Conservation (phyloP, 2,888 invertebrate genomes). For the Nomada hirtipes region DNA sequence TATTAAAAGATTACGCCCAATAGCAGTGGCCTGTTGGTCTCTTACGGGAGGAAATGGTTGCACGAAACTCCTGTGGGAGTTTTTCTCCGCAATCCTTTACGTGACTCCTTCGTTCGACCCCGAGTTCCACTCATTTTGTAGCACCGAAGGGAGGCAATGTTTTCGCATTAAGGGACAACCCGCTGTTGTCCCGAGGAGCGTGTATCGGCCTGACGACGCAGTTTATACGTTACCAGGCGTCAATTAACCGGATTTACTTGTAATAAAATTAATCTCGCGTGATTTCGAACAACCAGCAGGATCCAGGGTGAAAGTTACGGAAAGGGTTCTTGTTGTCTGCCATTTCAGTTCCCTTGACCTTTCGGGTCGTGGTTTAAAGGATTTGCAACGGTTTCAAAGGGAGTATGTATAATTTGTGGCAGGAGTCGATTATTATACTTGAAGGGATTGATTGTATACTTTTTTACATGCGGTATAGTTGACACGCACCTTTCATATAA, state of each 20-base stretch:
- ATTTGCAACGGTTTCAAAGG: too few relatives aligned
- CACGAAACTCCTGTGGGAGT: constrained; percentile 73
- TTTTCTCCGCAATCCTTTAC: constrained; percentile 77
- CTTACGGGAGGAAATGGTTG: constrained; percentile 61
- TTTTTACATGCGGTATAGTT: too few relatives aligned
- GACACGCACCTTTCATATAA: too few relatives aligned
- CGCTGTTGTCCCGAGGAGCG: constrained; percentile 58
- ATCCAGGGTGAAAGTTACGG: constrained; percentile 30
- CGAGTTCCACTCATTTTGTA: constrained; percentile 44
- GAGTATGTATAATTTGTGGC: too few relatives aligned
- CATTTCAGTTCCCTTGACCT: neutral
- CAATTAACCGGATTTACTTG: constrained; percentile 75
- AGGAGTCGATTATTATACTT: too few relatives aligned
- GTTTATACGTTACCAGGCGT: constrained; percentile 74
- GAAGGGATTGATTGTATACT: too few relatives aligned
- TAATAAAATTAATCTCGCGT: constrained; percentile 73
- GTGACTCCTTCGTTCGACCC: constrained; percentile 66
- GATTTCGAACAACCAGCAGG: constrained; percentile 47
- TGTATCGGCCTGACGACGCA: constrained; percentile 57
- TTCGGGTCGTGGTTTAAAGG: neutral
- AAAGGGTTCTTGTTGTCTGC: constrained; percentile 29
- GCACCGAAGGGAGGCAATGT: constrained; percentile 70
- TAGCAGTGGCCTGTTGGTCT: constrained; percentile 65
- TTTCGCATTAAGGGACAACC: constrained; percentile 77
- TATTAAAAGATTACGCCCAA: constrained; percentile 79